These are phyloP conservation scores for Merluccius polli DNA, from an alignment of 2,797 vertebrate genomes.

Conservation along the genomic window DNA sequence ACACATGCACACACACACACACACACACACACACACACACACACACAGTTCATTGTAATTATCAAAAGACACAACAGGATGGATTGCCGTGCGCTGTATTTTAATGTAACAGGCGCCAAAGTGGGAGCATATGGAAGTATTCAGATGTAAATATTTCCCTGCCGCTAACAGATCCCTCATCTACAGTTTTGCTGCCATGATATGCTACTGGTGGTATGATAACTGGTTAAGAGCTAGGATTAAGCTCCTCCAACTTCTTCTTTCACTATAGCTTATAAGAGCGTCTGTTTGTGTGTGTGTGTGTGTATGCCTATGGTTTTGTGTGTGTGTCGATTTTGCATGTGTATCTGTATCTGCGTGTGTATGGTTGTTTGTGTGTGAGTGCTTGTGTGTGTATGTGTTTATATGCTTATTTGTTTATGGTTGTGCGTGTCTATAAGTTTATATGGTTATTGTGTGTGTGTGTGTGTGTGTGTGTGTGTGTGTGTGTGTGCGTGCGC, in stretches of 20 bases:
- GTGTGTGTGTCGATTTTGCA: too few relatives aligned
- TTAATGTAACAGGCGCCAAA: too few relatives aligned
- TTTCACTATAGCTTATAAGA: conserved; percentile 20
- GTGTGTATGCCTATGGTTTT: neutral
- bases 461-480: conserved; percentile 43
- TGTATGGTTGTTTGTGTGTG: conserved; percentile 6
- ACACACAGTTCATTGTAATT: neutral
- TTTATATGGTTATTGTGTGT: neutral
- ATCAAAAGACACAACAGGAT: neutral
- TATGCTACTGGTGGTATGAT: conserved; percentile 15
- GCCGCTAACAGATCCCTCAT: too few relatives aligned
- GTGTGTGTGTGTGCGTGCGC: conserved; percentile 43
- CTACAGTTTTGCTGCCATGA: too few relatives aligned
- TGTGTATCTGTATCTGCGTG: too few relatives aligned
- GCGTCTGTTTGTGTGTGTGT: neutral
- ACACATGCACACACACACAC: too few relatives aligned
- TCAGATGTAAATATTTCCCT: too few relatives aligned
- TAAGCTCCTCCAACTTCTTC: too few relatives aligned
- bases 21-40: too few relatives aligned
- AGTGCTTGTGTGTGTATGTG: neutral
- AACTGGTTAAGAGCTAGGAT: conserved; percentile 53
- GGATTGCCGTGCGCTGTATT: neutral
- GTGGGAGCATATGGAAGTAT: too few relatives aligned
- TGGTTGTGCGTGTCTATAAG: conserved; percentile 9
- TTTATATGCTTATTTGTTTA: neutral